These are phyloP conservation scores for Druon quercuslanigerum DNA, from an alignment of 1,140 invertebrate genomes.

Conservation along the genomic window DNA sequence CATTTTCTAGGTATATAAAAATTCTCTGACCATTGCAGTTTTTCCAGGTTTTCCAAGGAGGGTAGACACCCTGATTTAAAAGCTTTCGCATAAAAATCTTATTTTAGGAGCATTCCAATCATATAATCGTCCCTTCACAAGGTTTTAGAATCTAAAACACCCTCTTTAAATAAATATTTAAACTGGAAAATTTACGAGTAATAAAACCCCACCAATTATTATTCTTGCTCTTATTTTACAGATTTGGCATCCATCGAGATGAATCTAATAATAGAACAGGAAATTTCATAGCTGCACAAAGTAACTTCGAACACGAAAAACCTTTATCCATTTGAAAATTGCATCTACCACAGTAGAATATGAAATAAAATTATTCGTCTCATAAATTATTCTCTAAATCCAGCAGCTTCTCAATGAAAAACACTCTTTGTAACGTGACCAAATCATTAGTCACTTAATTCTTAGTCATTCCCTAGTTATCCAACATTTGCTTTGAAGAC, in stretches of 20 bases:
- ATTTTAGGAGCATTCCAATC: no score
- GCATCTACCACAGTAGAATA: not conserved
- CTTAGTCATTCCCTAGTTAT: slow-evolving; percentile 38
- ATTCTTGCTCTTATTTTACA: not conserved
- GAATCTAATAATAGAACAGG: slow-evolving; percentile 19
- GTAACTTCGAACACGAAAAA: not conserved
- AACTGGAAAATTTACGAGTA: no score
- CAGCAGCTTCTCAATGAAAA: not conserved
- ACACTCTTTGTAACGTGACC: not conserved
- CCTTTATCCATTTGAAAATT: not conserved
- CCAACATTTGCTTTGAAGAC: slow-evolving; percentile 8
- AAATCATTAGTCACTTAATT: slow-evolving; percentile 34
- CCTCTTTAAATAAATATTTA: no score
- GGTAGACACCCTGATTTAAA: no score
- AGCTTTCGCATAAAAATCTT: no score
- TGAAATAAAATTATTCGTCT: not conserved
- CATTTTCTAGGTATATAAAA: no score
- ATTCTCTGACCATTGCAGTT: no score
- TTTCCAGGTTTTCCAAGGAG: no score
- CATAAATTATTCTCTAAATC: not conserved
- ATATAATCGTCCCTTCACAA: no score
- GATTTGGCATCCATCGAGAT: slow-evolving; percentile 26
- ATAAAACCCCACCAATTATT: not conserved
- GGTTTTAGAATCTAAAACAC: no score
- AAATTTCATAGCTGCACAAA: slow-evolving; percentile 16